phyloP scores from a whole-genome alignment of 1,140 invertebrate species.

The Lerema accius region DNA sequence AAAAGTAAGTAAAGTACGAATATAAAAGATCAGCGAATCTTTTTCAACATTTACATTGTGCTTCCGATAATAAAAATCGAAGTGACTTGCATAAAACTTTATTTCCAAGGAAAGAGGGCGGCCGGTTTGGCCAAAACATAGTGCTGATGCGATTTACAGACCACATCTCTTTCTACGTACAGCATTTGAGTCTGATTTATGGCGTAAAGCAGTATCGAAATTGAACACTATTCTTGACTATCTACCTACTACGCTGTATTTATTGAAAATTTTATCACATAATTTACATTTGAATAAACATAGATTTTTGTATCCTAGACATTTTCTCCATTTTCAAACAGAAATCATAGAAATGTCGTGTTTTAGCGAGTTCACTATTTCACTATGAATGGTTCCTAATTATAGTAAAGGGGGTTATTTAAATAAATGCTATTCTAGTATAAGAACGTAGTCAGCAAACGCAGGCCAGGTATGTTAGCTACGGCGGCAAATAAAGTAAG shows the following conservation, averaged over 20 bases:
- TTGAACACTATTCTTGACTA: slow-evolving; percentile 46
- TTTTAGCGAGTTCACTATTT: slow-evolving; percentile 29
- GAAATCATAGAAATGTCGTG: slow-evolving; percentile 41
- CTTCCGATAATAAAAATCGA: slow-evolving; percentile 7
- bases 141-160: slow-evolving; percentile 47
- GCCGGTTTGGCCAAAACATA: slow-evolving; percentile 26
- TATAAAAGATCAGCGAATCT: too few species aligned
- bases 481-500: slow-evolving; percentile 33
- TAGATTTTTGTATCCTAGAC: too few species aligned
- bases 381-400: slow-evolving; percentile 44
- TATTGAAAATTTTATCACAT: too few species aligned
- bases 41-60: slow-evolving; percentile 2
- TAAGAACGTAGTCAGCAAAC: slow-evolving; percentile 45
- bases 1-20: too few species aligned
- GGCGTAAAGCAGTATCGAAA: slow-evolving; percentile 48
- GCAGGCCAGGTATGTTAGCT: slow-evolving; percentile 41
- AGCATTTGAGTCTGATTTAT: slow-evolving; percentile 60
- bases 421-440: slow-evolving; percentile 50
- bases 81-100: slow-evolving; percentile 20
- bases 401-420: slow-evolving; percentile 52
- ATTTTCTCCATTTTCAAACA: neutral
- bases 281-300: too few species aligned
- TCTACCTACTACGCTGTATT: slow-evolving; percentile 16
- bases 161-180: slow-evolving; percentile 53
- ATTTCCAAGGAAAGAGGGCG: slow-evolving; percentile 36